phyloP scores from a whole-genome alignment of 2,797 vertebrate genomes.

The Sebastes reedi region DNA sequence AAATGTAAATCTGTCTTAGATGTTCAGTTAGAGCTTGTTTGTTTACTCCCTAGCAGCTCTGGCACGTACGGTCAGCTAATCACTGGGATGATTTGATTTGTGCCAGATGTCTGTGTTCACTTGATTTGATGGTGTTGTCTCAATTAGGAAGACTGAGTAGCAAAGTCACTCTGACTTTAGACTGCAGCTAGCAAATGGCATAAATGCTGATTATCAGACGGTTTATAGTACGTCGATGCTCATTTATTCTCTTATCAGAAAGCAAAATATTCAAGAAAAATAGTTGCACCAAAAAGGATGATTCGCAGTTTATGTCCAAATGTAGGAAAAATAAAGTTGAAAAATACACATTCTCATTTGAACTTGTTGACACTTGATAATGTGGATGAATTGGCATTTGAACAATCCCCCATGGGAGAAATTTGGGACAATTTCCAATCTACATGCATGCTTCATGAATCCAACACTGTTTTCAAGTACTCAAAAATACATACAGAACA shows the following conservation, averaged over 20 bases:
- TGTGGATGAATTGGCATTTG: not conserved
- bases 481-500: slow-evolving; percentile 13
- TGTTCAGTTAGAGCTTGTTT: slow-evolving; percentile 18
- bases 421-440: slow-evolving; percentile 1
- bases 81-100: slow-evolving; percentile 39
- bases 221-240: not conserved
- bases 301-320: not conserved
- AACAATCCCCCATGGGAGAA: not conserved
- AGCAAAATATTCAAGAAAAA: not conserved
- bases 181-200: not conserved
- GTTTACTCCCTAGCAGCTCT: slow-evolving; percentile 25
- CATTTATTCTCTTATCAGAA: not conserved
- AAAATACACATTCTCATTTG: not conserved
- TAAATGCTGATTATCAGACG: slow-evolving; percentile 3
- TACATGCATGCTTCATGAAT: slow-evolving; percentile 20
- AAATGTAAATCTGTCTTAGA: not conserved
- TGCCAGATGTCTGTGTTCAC: slow-evolving; percentile 12
- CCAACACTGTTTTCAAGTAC: slow-evolving; percentile 1
- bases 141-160: slow-evolving; percentile 23
- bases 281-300: too few species aligned
- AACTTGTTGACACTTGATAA: not conserved
- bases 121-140: slow-evolving; percentile 28
- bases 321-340: not conserved
- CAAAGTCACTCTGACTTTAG: not conserved
- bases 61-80: slow-evolving; percentile 31